These are phyloP conservation scores for Platalea minor DNA, from an alignment of 2,797 vertebrate genomes.

Conservation along the genomic window DNA sequence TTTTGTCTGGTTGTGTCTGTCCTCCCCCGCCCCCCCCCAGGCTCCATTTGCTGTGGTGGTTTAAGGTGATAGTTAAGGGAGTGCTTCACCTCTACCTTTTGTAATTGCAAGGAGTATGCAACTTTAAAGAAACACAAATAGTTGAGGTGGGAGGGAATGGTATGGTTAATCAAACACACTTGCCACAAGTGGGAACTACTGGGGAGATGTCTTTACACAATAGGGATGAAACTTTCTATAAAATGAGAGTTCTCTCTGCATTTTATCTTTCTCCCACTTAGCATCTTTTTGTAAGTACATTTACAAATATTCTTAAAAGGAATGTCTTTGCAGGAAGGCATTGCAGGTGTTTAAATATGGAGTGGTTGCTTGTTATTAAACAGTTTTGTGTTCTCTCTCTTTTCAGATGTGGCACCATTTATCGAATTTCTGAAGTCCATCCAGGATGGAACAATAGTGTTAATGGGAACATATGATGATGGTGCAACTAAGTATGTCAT, in stretches of 20 bases:
- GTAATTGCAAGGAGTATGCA: not conserved
- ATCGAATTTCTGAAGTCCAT: conserved; percentile 89
- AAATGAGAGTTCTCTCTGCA: not conserved
- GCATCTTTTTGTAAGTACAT: not conserved
- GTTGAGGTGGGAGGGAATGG: not conserved
- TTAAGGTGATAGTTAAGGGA: not conserved
- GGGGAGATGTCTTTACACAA: not conserved
- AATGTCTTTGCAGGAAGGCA: not conserved
- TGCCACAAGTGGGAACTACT: not conserved
- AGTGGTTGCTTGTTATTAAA: not conserved
- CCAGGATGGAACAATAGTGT: conserved; percentile 87
- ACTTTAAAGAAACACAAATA: not conserved
- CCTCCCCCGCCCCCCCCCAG: accelerated
- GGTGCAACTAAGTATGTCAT: conserved; percentile 88
- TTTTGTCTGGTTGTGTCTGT: too few species aligned
- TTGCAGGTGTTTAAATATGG: not conserved
- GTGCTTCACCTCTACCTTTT: not conserved
- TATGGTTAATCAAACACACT: not conserved
- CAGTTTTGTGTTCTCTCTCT: not conserved
- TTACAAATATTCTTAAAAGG: not conserved
- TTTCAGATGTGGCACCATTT: conserved; percentile 85
- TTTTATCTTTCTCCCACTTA: not conserved
- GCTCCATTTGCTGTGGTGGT: not conserved
- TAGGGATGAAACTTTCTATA: not conserved
- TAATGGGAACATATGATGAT: conserved; percentile 96